Base-by-base conservation (phyloP, 1,140 invertebrate species). In the Tetragnatha versicolor region DNA sequence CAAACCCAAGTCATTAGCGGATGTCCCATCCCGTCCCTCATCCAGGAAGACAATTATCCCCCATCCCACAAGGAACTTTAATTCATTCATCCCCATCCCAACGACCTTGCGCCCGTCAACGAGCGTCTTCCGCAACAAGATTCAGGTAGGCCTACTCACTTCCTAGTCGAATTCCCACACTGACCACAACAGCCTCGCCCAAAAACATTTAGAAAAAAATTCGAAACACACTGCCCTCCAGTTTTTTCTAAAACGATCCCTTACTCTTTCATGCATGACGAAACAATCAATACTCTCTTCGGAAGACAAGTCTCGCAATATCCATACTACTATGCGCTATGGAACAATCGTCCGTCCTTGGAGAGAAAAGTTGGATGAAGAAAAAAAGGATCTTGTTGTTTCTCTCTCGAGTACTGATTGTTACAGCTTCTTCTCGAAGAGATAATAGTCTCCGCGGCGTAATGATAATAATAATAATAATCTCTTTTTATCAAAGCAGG, bases 401-500 rank as follows among this genome's bases (percentile, higher is more conserved):
- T 70, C 55, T 49, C n/a, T 70, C 47, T 70, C 47, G 47, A 42
- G 72, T 37, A 75, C 55, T 75, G 72, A 75, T 61, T 75, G 72
- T 60, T 75, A 75, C 72, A 75, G 72, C 72, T 75, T 75, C 72
- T 75, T 75, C 72, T 75, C 45, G 58, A 49, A 60, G n/a, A 49
- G 58, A 75, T 75, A 75, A 75, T 75, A 63, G 72, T 63, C 58
- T 25, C 72, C 27, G 12, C 12, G 20, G n/a, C 17, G 61, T 65
- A 55, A 55, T 75, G 39, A 75, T 75, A 42, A 73, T 75, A 75
- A 75, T 75, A 75, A 75, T 75, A 75, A 75, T 75, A 75, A 75
- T 75, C 72, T 75, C 72, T 75, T 63, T 75, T 49, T 75, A 63
- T 63, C 72, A 75, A 63, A 27, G 25, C 53, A 63, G 70, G 58